Evolutionary conservation across 1,140 invertebrate genomes (phyloP).

Genomic region (Lucilia cuprina): DNA sequence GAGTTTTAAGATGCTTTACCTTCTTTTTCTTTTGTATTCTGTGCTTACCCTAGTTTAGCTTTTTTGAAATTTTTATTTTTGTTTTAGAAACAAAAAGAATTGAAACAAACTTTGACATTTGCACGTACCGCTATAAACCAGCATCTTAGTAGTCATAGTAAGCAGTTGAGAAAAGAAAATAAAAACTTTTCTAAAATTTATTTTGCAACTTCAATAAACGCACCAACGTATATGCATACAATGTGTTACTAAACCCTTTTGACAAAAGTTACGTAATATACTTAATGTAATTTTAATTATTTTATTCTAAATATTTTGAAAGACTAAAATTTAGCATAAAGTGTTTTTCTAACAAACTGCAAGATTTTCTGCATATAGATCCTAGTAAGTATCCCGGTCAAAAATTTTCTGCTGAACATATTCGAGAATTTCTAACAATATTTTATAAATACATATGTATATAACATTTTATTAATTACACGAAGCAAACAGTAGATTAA

Average conservation of each 20-base stretch:
- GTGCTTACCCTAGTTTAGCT: not conserved
- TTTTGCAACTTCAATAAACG: not conserved
- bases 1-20: not conserved
- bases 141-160: not conserved
- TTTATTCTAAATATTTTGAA: no score
- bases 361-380: no score
- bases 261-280: not conserved
- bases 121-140: not conserved
- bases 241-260: not conserved
- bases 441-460: no score
- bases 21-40: not conserved
- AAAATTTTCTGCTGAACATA: no score
- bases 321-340: no score
- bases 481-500: no score
- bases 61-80: not conserved
- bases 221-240: not conserved
- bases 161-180: not conserved
- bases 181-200: not conserved
- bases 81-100: not conserved
- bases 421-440: no score
- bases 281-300: no score
- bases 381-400: no score
- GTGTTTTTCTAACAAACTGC: no score
- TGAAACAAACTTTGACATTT: not conserved
- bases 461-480: no score